These are phyloP conservation scores for Nebria brevicollis DNA, from an alignment of 2,888 invertebrate species.

Conservation along the genomic window DNA sequence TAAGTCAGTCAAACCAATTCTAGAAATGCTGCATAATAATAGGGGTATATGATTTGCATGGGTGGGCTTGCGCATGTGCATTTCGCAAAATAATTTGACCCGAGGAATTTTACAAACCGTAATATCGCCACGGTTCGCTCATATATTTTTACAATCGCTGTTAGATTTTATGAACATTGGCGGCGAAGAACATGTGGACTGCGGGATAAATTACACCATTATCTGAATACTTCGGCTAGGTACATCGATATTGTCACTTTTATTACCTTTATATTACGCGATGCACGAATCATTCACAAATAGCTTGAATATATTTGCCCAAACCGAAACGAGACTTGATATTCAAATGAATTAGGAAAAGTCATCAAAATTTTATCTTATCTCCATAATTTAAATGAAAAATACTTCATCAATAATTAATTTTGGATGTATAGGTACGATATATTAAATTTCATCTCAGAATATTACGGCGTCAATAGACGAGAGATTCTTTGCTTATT, in stretches of 20 bases:
- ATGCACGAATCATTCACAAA: too few relatives aligned
- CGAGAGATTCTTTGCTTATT: not conserved
- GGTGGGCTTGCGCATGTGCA: constrained; percentile 27
- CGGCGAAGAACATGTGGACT: constrained; percentile 25
- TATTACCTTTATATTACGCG: constrained; percentile 24
- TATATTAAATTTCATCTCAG: not conserved
- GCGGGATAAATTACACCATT: constrained; percentile 9
- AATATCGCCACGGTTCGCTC: constrained; percentile 40
- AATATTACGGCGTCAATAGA: not conserved
- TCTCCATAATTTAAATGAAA: not conserved
- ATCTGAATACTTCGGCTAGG: not conserved
- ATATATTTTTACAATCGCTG: constrained; percentile 46
- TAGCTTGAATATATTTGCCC: too few relatives aligned
- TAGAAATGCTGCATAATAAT: too few relatives aligned
- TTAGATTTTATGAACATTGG: constrained; percentile 38
- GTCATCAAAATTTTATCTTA: too few relatives aligned
- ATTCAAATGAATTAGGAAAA: too few relatives aligned
- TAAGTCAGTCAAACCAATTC: too few relatives aligned
- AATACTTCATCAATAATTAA: not conserved
- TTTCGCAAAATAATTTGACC: constrained; percentile 34
- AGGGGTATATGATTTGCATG: too few relatives aligned
- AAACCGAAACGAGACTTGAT: too few relatives aligned
- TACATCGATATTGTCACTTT: constrained; percentile 10
- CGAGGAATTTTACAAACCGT: constrained; percentile 45
- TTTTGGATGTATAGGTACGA: not conserved